These are phyloP conservation scores for Podarcis cretensis DNA, from an alignment of 2,113 vertebrate genomes.

Conservation along the genomic window DNA sequence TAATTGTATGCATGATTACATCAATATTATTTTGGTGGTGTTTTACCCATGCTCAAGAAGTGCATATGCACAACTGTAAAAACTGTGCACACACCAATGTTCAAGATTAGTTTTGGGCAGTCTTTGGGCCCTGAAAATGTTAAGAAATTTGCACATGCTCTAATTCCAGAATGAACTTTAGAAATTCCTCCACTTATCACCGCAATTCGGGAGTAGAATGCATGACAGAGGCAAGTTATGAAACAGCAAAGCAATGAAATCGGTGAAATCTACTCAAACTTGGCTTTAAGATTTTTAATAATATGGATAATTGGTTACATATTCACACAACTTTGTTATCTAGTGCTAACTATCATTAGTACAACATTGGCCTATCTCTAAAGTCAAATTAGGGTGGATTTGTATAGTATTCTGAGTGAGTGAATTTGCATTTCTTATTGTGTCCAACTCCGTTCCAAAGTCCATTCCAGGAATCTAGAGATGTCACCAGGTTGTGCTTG, in stretches of 20 bases:
- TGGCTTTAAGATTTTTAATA: too few relatives aligned
- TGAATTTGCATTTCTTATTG: not conserved
- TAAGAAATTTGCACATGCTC: not conserved
- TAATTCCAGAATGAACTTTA: not conserved
- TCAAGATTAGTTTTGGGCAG: not conserved
- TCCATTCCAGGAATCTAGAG: not conserved
- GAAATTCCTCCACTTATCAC: not conserved
- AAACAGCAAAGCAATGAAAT: not conserved
- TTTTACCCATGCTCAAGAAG: not conserved
- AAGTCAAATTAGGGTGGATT: not conserved
- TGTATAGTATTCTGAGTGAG: not conserved
- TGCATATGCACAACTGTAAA: not conserved
- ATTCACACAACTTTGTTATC: not conserved
- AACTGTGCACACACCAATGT: not conserved
- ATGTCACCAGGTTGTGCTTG: not conserved
- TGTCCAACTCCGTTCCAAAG: not conserved
- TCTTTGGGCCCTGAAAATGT: not conserved
- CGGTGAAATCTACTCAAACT: not conserved
- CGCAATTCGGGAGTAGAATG: not conserved
- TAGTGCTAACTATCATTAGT: not conserved
- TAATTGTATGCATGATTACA: not conserved
- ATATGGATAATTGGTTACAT: too few relatives aligned
- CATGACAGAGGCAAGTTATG: not conserved
- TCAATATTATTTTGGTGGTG: not conserved
- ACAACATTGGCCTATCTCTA: not conserved